Conservation (phyloP, 2,888 invertebrate species). For the Lacanobia wlatinum region DNA sequence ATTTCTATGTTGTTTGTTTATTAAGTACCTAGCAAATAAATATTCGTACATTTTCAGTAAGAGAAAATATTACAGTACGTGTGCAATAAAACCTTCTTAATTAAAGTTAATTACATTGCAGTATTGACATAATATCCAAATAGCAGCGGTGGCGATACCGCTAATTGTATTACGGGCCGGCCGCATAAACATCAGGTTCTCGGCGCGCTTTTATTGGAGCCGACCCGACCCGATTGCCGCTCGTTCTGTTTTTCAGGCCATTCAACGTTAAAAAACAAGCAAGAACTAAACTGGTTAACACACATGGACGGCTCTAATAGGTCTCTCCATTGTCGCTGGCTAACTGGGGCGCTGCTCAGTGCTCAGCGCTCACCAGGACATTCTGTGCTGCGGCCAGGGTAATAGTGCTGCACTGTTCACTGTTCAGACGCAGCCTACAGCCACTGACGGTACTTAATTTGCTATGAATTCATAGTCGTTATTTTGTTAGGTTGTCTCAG, state of each 20-base stretch:
- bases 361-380: conserved; percentile 67
- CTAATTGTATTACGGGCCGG: conserved; percentile 43
- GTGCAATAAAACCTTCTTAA: conserved; percentile 16
- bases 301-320: conserved; percentile 86
- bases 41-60: conserved; percentile 12
- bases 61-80: conserved; percentile 17
- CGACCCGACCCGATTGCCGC: conserved; percentile 71
- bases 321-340: conserved; percentile 81
- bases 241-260: conserved; percentile 78
- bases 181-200: conserved; percentile 49
- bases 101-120: conserved; percentile 54
- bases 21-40: conserved; percentile 1
- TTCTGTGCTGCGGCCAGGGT: conserved; percentile 54
- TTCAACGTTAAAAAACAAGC: conserved; percentile 78
- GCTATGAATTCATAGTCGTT: conserved; percentile 6
- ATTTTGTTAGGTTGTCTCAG: conserved; percentile 1
- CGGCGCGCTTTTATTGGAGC: conserved; percentile 56
- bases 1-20: conserved; percentile 1
- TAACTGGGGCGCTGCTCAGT: conserved; percentile 77
- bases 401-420: conserved; percentile 46
- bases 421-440: conserved; percentile 32
- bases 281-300: conserved; percentile 86
- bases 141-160: conserved; percentile 21
- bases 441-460: conserved; percentile 26
- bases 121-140: conserved; percentile 46